phyloP scores from a whole-genome alignment of 2,888 invertebrate genomes.

The Ceraclea dissimilis region DNA sequence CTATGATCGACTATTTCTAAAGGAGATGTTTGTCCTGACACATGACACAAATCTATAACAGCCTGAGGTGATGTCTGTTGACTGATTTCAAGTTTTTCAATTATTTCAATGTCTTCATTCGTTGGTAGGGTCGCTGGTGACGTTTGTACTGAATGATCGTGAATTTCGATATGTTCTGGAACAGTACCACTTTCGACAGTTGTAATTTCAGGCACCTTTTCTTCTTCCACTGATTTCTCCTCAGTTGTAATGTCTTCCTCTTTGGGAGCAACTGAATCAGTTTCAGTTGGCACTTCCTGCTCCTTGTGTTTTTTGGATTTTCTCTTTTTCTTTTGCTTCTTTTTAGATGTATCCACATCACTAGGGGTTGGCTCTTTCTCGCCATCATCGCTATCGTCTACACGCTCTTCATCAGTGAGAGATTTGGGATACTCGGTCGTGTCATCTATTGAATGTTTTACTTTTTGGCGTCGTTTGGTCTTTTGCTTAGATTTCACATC shows the following conservation, averaged over 20 bases:
- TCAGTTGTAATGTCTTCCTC: neutral
- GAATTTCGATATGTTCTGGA: conserved; percentile 35
- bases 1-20: conserved; percentile 24
- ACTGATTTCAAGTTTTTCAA: conserved; percentile 41
- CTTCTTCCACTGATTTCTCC: conserved; percentile 29
- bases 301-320: conserved; percentile 23
- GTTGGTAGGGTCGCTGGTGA: conserved; percentile 33
- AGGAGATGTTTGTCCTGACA: conserved; percentile 31
- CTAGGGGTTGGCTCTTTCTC: conserved; percentile 5
- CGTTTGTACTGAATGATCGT: conserved; percentile 57
- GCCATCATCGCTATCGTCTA: conserved; percentile 20
- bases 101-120: conserved; percentile 34
- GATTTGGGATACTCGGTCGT: conserved; percentile 23
- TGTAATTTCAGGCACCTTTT: conserved; percentile 30
- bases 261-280: neutral
- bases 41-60: conserved; percentile 34
- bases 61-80: conserved; percentile 42
- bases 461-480: conserved; percentile 33
- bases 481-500: conserved; percentile 33
- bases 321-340: conserved; percentile 22
- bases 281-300: conserved; percentile 28
- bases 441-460: conserved; percentile 21
- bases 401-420: conserved; percentile 22
- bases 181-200: conserved; percentile 28
- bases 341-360: conserved; percentile 6